Evolutionary conservation across 1,140 invertebrate genomes (phyloP).

Genomic region (Zophobas morio): DNA sequence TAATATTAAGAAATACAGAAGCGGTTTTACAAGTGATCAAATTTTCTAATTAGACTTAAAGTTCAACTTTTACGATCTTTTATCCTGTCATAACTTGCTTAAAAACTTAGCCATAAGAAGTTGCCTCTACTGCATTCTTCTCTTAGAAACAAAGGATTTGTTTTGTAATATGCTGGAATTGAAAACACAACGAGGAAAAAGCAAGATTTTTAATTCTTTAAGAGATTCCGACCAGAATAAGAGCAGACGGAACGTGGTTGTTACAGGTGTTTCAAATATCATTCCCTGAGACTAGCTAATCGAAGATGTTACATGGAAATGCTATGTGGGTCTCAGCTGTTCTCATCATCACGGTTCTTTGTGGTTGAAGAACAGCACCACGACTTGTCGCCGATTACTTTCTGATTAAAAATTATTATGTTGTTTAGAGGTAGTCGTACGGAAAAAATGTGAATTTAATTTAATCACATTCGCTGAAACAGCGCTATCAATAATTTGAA

Average conservation of each 20-base stretch:
- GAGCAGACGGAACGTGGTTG: not conserved
- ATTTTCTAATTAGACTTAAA: slow-evolving; percentile 37
- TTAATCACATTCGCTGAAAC: too few species aligned
- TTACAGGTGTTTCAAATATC: slow-evolving; percentile 6
- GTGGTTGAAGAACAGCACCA: not conserved
- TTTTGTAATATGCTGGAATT: slow-evolving; percentile 11
- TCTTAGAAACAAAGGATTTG: slow-evolving; percentile 30
- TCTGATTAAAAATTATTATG: not conserved
- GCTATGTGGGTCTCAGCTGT: slow-evolving; percentile 18
- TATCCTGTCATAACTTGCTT: slow-evolving; percentile 32
- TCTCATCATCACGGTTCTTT: slow-evolving; percentile 26
- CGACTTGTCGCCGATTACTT: not conserved
- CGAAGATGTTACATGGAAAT: not conserved
- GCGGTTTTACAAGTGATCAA: slow-evolving; percentile 17
- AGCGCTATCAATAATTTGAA: too few species aligned
- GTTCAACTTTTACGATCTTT: slow-evolving; percentile 21
- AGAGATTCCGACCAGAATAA: not conserved
- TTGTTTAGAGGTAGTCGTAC: too few species aligned
- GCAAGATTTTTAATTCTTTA: slow-evolving; percentile 14
- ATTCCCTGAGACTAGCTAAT: not conserved
- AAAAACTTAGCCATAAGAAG: slow-evolving; percentile 18
- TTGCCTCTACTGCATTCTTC: slow-evolving; percentile 22
- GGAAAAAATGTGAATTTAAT: too few species aligned
- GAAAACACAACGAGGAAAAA: not conserved
- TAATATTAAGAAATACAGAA: too few species aligned